Evolutionary conservation across 2,113 vertebrate species (phyloP).

Genomic region (Thalassarche chlororhynchos): DNA sequence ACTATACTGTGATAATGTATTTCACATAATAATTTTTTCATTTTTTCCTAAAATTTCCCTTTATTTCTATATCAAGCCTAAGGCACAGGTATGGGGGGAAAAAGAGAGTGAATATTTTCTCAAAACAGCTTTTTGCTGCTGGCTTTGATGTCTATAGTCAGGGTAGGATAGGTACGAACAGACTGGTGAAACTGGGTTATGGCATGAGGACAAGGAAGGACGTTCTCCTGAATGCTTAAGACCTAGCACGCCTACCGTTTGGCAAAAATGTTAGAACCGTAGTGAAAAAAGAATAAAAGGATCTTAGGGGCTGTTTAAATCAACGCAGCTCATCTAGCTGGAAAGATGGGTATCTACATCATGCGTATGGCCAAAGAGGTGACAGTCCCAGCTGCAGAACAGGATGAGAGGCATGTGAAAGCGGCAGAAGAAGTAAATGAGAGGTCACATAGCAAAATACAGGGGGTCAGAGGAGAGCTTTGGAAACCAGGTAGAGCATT

Average conservation of each 20-base stretch:
- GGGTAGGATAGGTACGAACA: not conserved
- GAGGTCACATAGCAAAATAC: not conserved
- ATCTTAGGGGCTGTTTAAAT: not conserved
- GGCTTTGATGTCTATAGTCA: not conserved
- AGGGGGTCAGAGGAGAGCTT: not conserved
- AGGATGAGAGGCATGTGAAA: not conserved
- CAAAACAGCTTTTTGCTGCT: not conserved
- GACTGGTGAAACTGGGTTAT: not conserved
- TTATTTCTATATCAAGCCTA: not conserved
- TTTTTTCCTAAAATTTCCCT: not conserved
- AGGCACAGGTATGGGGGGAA: fast-evolving
- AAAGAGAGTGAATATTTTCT: not conserved
- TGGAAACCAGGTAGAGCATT: not conserved
- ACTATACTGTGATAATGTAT: not conserved
- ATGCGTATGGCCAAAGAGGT: not conserved
- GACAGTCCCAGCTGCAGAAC: not conserved
- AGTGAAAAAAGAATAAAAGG: not conserved
- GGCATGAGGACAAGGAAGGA: not conserved
- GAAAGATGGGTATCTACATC: not conserved
- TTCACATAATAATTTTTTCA: fast-evolving
- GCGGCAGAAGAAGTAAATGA: not conserved
- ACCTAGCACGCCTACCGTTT: not conserved
- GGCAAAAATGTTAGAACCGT: not conserved
- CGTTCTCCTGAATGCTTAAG: not conserved
- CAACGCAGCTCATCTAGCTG: not conserved